Evolutionary conservation across 2,113 vertebrate genomes (phyloP).

Genomic region (Microtus pennsylvanicus): DNA sequence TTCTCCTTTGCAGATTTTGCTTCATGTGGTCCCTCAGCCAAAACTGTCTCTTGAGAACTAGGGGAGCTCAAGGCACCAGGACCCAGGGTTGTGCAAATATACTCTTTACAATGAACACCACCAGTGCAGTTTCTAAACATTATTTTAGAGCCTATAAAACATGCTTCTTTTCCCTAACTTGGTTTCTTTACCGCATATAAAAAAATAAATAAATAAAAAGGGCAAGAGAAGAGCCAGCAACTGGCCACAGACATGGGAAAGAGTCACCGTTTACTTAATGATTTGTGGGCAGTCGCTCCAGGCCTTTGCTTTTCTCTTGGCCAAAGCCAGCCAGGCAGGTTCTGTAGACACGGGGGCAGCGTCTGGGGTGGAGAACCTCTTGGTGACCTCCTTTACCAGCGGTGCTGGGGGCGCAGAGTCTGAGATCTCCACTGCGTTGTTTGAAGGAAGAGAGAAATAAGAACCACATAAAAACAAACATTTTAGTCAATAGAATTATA

Average conservation of each 20-base stretch:
- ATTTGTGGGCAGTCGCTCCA: conserved; percentile 99
- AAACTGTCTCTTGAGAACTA: conserved; percentile 71
- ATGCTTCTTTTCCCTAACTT: conserved; percentile 80
- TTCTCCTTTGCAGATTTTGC: conserved; percentile 13
- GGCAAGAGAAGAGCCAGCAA: conserved; percentile 75
- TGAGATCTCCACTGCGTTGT: conserved; percentile 94
- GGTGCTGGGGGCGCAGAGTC: conserved; percentile 91
- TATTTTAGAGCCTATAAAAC: conserved; percentile 76
- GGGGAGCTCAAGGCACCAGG: conserved; percentile 74
- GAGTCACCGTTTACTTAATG: conserved; percentile 92
- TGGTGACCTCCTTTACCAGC: conserved; percentile 94
- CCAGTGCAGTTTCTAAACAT: conserved; percentile 76
- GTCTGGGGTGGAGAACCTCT: conserved; percentile 96
- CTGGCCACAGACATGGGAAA: conserved; percentile 36
- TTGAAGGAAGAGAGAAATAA: conserved; percentile 50
- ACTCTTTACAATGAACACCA: conserved; percentile 72
- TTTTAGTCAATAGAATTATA: neutral
- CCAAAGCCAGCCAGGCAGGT: conserved; percentile 97
- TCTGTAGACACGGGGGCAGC: conserved; percentile 95
- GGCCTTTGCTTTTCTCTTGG: conserved; percentile 99
- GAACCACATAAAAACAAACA: neutral
- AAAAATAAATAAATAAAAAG: conserved; percentile 87
- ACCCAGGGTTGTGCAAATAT: conserved; percentile 80
- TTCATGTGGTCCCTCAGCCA: conserved; percentile 42
- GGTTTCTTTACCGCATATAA: conserved; percentile 77